A percentile compares a stretch with the other conserved stretches of the same genome.
Evolutionary conservation across 1,140 invertebrate genomes (phyloP).

Genomic region (Diuraphis noxia): DNA sequence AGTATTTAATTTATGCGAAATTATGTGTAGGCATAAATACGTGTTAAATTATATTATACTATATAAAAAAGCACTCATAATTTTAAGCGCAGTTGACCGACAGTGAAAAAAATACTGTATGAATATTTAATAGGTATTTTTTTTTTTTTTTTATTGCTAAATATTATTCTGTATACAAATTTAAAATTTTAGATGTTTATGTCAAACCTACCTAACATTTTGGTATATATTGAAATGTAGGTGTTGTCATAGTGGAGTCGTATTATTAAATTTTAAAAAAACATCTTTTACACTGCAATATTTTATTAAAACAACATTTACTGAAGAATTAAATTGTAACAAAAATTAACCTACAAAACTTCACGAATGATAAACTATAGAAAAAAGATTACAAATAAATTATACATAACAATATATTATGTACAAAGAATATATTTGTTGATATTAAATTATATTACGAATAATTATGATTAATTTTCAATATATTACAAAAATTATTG

Average conservation of each 20-base stretch:
- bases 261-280: neutral
- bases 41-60: neutral
- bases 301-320: neutral
- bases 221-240: neutral
- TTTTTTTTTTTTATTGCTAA: neutral
- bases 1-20: neutral
- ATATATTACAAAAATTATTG: neutral
- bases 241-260: neutral
- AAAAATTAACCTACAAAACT: neutral
- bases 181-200: neutral
- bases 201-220: neutral
- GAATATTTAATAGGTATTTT: slow-evolving; percentile 6
- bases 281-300: neutral
- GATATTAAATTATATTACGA: neutral
- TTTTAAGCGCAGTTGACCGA: neutral
- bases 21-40: neutral
- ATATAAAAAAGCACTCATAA: neutral
- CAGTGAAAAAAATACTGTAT: neutral
- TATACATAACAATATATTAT: no score
- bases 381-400: neutral
- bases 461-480: neutral
- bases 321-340: neutral
- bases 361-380: neutral
- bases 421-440: neutral
- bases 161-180: neutral